phyloP scores from a whole-genome alignment of 2,888 invertebrate genomes.

The Podotricha telesiphe region DNA sequence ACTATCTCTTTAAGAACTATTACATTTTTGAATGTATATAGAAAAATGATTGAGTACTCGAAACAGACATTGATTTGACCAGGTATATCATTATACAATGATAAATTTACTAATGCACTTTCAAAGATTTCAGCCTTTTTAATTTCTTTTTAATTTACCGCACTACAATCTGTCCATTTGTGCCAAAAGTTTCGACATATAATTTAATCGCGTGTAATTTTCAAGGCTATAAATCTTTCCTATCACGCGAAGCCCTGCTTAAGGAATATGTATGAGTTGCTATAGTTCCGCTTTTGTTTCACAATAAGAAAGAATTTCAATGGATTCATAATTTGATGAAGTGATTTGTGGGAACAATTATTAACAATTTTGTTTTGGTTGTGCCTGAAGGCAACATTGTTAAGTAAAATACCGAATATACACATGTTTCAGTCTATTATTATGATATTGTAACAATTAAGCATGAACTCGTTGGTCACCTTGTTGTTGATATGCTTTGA shows the following conservation, averaged over 20 bases:
- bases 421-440: too few relatives aligned
- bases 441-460: too few relatives aligned
- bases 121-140: slow-evolving; percentile 31
- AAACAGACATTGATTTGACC: too few relatives aligned
- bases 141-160: slow-evolving; percentile 40
- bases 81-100: background rate
- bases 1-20: too few relatives aligned
- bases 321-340: slow-evolving; percentile 17
- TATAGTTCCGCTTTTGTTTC: slow-evolving; percentile 31
- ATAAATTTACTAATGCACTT: background rate
- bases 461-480: too few relatives aligned
- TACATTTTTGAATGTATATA: too few relatives aligned
- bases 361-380: background rate
- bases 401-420: too few relatives aligned
- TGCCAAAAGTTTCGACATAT: slow-evolving; percentile 48
- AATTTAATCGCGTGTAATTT: slow-evolving; percentile 50
- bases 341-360: background rate
- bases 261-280: slow-evolving; percentile 42
- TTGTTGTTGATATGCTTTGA: too few relatives aligned
- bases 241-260: slow-evolving; percentile 45
- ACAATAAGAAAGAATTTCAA: slow-evolving; percentile 24
- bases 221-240: slow-evolving; percentile 45
- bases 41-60: too few relatives aligned
- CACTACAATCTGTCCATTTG: slow-evolving; percentile 45
- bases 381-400: too few relatives aligned